A percentile compares a stretch with the other conserved stretches of the same genome.
Evolutionary conservation across 2,888 invertebrate species (phyloP).

Genomic region (Aplocera efformata): DNA sequence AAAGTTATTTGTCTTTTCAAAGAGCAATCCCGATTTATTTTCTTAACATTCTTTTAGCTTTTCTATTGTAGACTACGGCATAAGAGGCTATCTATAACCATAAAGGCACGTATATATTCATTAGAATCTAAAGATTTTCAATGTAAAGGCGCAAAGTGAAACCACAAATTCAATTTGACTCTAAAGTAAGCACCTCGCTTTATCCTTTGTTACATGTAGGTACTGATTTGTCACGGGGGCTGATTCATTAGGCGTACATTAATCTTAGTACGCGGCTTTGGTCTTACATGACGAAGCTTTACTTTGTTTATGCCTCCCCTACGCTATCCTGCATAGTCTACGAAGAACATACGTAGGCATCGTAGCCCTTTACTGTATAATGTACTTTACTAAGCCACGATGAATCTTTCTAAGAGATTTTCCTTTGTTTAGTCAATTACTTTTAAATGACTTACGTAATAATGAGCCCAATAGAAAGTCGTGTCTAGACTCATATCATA

Average conservation of each 20-base stretch:
- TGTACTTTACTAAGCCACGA: constrained; percentile 8
- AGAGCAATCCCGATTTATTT: no score
- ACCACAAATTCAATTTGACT: constrained; percentile 12
- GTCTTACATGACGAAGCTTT: constrained; percentile 46
- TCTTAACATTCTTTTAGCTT: no score
- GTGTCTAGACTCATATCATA: no score
- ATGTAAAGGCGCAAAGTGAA: constrained; percentile 1
- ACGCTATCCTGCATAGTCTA: background rate
- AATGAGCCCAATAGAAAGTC: no score
- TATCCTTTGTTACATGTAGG: constrained; percentile 34
- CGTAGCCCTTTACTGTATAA: constrained; percentile 12
- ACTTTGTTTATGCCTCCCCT: constrained; percentile 44
- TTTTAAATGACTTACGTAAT: no score
- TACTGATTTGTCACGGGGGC: constrained; percentile 69
- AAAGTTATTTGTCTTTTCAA: no score
- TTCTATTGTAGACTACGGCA: no score
- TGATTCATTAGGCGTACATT: constrained; percentile 70
- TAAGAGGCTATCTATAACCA: no score
- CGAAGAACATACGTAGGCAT: no score
- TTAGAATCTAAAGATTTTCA: no score
- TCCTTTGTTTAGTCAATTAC: background rate
- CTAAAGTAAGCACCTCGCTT: constrained; percentile 22
- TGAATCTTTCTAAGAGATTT: background rate
- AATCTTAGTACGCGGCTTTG: constrained; percentile 57
- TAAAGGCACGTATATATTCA: no score